Evolutionary conservation across 2,797 vertebrate species (phyloP).

Genomic region (Gallinago stenura): DNA sequence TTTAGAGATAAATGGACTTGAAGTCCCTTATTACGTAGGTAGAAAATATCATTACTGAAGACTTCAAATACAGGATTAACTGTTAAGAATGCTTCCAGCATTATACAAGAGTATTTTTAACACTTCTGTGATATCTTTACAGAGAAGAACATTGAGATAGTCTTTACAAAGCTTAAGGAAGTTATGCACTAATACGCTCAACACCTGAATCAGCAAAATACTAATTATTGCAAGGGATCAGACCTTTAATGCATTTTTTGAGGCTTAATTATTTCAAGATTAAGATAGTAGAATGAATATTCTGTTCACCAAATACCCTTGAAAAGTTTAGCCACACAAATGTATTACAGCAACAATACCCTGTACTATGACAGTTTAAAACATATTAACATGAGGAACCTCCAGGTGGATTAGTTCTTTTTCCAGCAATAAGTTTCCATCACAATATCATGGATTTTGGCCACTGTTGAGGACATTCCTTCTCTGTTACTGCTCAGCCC

Average conservation of each 20-base stretch:
- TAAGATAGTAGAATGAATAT: not conserved
- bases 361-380: not conserved
- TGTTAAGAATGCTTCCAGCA: not conserved
- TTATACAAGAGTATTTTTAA: not conserved
- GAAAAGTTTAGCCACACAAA: not conserved
- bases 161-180: not conserved
- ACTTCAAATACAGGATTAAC: not conserved
- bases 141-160: not conserved
- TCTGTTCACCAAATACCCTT: not conserved
- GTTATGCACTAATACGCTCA: not conserved
- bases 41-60: not conserved
- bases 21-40: not conserved
- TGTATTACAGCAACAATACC: accelerated
- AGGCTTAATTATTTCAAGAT: not conserved
- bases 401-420: not conserved
- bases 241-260: not conserved
- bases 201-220: not conserved
- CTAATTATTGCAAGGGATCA: not conserved
- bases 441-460: not conserved
- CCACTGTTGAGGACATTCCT: not conserved
- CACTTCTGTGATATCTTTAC: not conserved
- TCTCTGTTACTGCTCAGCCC: not conserved
- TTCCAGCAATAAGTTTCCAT: not conserved
- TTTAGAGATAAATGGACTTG: slow-evolving; percentile 2
- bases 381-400: not conserved